Conservation (phyloP, 2,113 vertebrate species). For the Cyprinodon tularosa region DNA sequence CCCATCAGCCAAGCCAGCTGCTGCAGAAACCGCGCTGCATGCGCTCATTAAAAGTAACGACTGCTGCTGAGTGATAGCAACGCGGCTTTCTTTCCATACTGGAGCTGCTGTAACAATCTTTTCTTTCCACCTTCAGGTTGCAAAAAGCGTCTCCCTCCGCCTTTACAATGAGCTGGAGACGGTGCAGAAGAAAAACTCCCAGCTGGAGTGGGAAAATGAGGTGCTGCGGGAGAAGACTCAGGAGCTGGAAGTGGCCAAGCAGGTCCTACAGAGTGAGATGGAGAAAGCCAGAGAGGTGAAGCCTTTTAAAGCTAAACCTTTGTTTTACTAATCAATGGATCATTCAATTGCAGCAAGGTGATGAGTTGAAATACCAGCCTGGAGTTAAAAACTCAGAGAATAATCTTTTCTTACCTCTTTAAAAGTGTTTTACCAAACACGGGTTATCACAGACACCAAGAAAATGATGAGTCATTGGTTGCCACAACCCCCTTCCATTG, state of each 20-base stretch:
- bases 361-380: no score
- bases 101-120: constrained; percentile 2
- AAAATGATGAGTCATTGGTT: no score
- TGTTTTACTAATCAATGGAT: not conserved
- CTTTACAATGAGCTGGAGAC: constrained; percentile 91
- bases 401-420: no score
- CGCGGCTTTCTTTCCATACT: not conserved
- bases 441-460: no score
- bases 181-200: constrained; percentile 88
- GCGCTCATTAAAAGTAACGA: constrained; percentile 7
- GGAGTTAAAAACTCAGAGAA: no score
- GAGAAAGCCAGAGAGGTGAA: constrained; percentile 89
- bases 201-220: constrained; percentile 92
- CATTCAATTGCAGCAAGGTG: not conserved
- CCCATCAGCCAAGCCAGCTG: constrained; percentile 24
- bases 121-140: constrained; percentile 81
- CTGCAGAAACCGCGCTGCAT: constrained; percentile 5
- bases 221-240: constrained; percentile 89
- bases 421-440: no score
- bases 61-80: not conserved
- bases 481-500: no score
- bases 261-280: constrained; percentile 92
- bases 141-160: constrained; percentile 92
- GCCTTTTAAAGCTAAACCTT: not conserved
- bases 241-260: constrained; percentile 90